These are phyloP conservation scores for Gibbula magus DNA, from an alignment of 2,888 invertebrate species.

Conservation along the genomic window DNA sequence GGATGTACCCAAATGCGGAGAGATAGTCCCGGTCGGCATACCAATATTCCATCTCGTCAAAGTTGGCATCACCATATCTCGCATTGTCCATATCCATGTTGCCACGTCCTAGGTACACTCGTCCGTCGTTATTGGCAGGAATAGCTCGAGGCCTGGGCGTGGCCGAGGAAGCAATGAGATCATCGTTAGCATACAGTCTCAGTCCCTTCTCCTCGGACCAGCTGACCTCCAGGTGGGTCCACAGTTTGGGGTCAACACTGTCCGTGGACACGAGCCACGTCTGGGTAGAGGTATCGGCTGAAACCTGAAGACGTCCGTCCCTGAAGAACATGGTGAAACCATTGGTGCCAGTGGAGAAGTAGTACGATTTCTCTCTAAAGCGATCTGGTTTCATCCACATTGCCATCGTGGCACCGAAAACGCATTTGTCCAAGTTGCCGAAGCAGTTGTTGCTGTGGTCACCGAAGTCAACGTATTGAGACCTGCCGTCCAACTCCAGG, in stretches of 20 bases:
- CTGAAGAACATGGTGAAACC: slow-evolving; percentile 63
- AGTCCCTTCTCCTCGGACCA: slow-evolving; percentile 62
- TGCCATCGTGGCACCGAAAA: slow-evolving; percentile 57
- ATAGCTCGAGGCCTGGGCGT: neutral
- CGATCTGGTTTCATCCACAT: slow-evolving; percentile 62
- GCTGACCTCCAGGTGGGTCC: slow-evolving; percentile 69
- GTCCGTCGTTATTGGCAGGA: neutral
- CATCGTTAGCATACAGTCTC: slow-evolving; percentile 53
- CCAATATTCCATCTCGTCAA: slow-evolving; percentile 73
- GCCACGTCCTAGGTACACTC: slow-evolving; percentile 58
- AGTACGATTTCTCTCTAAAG: slow-evolving; percentile 40
- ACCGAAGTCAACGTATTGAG: slow-evolving; percentile 58
- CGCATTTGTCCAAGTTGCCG: slow-evolving; percentile 65
- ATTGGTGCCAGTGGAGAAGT: slow-evolving; percentile 62
- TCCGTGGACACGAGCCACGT: slow-evolving; percentile 55
- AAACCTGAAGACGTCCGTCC: slow-evolving; percentile 46
- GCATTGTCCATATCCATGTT: slow-evolving; percentile 47
- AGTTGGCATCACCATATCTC: slow-evolving; percentile 61
- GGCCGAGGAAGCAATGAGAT: slow-evolving; percentile 36
- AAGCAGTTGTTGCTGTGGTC: slow-evolving; percentile 57
- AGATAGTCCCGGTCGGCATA: slow-evolving; percentile 71
- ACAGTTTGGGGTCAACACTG: slow-evolving; percentile 46
- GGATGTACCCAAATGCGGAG: slow-evolving; percentile 68
- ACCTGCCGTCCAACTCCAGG: slow-evolving; percentile 51
- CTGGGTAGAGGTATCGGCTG: slow-evolving; percentile 53